Conservation (phyloP, 1,140 invertebrate genomes). For the Rhyzopertha dominica region DNA sequence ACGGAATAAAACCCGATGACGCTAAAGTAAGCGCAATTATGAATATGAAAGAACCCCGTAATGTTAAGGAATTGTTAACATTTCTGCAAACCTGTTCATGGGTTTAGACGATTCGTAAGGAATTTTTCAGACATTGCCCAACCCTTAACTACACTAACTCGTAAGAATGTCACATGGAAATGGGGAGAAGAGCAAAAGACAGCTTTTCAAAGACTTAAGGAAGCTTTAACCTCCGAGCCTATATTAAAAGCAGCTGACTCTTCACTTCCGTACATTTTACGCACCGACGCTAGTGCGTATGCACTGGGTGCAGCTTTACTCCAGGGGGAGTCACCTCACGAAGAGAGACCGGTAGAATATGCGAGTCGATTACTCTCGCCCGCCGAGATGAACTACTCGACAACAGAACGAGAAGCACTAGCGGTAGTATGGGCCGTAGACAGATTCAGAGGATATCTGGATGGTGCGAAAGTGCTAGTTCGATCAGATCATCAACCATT, state of each 20-base stretch:
- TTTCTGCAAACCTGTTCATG: constrained; percentile 40
- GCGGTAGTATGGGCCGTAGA: constrained; percentile 43
- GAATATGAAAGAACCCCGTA: constrained; percentile 31
- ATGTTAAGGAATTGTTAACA: constrained; percentile 27
- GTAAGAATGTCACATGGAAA: constrained; percentile 34
- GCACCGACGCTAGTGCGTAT: constrained; percentile 29
- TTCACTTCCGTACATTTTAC: constrained; percentile 2
- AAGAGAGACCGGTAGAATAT: constrained; percentile 47
- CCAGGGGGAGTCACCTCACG: constrained; percentile 36
- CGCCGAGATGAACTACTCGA: constrained; percentile 33
- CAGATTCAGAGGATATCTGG: constrained; percentile 32
- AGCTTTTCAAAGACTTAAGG: no score
- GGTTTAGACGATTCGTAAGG: constrained; percentile 44
- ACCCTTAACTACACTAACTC: constrained; percentile 38
- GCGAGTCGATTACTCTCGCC: constrained; percentile 38
- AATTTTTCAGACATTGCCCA: constrained; percentile 37
- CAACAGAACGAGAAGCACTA: constrained; percentile 44
- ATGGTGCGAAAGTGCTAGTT: constrained; percentile 36
- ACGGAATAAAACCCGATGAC: no score
- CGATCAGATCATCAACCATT: constrained; percentile 46
- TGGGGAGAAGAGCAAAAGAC: constrained; percentile 25
- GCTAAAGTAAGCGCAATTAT: constrained; percentile 40
- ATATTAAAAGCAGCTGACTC: neutral
- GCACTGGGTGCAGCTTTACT: constrained; percentile 40
- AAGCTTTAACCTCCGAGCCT: no score